Conservation (phyloP, 1,140 invertebrate species). For the Caenorhabditis latens region DNA sequence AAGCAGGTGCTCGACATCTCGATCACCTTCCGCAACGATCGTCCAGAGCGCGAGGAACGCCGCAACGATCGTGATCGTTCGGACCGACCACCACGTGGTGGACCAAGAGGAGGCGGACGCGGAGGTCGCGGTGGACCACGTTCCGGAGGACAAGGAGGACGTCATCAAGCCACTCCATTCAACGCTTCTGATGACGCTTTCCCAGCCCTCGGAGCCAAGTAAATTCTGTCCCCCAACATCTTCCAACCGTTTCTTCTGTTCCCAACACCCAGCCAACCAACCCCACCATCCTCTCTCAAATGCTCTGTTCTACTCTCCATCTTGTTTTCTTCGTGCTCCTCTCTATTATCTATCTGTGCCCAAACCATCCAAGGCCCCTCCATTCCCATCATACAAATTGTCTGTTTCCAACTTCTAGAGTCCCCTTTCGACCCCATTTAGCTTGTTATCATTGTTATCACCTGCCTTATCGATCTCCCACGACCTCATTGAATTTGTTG, state of each 20-base stretch:
- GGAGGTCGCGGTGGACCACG: constrained; percentile 60
- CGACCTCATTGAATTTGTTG: not conserved
- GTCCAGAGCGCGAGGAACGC: constrained; percentile 2
- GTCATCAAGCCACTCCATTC: constrained; percentile 42
- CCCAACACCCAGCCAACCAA: not conserved
- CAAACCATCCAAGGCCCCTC: not conserved
- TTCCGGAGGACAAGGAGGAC: constrained; percentile 32
- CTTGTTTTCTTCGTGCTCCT: constrained; percentile 36
- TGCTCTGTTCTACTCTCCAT: constrained; percentile 48
- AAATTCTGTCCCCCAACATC: not conserved
- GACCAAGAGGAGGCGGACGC: constrained; percentile 60
- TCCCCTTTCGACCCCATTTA: constrained; percentile 12
- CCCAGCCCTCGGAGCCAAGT: constrained; percentile 64
- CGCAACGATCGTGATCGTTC: not conserved
- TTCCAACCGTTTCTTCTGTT: not conserved
- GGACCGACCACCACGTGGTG: constrained; percentile 37
- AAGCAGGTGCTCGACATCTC: constrained; percentile 64
- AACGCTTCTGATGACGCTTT: constrained; percentile 57
- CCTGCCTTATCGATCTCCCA: constrained; percentile 43
- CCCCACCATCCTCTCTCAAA: constrained; percentile 7
- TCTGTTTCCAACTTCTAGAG: constrained; percentile 25
- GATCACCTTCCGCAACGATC: constrained; percentile 61
- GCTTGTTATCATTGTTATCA: constrained; percentile 47
- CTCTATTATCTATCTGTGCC: not conserved
- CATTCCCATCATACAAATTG: constrained; percentile 1